A percentile compares a stretch with the other conserved stretches of the same genome.
Evolutionary conservation across 2,888 invertebrate species (phyloP).

Genomic region (Rhorus exstirpatorius): DNA sequence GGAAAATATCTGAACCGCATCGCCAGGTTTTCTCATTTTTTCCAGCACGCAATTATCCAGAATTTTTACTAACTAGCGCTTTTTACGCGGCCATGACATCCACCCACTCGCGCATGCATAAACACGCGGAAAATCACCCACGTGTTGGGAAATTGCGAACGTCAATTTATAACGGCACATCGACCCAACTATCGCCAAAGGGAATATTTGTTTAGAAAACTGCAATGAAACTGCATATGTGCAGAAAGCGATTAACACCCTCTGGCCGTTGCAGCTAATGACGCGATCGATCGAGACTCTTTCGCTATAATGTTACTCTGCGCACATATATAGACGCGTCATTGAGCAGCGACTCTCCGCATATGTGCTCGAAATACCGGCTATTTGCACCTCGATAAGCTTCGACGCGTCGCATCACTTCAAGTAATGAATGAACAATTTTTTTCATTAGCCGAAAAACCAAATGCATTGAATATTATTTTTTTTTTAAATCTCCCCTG

Average conservation of each 20-base stretch:
- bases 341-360: background rate
- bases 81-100: constrained; percentile 47
- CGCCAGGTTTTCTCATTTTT: background rate
- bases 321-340: background rate
- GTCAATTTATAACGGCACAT: constrained; percentile 39
- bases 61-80: background rate
- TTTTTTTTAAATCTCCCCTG: too few relatives aligned
- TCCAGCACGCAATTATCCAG: background rate
- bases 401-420: background rate
- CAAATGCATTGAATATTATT: background rate
- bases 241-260: constrained; percentile 34
- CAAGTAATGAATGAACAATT: background rate
- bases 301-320: constrained; percentile 1
- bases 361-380: background rate
- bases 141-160: background rate
- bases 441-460: background rate
- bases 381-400: background rate
- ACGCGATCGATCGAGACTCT: background rate
- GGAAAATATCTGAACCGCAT: background rate
- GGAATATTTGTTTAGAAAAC: constrained; percentile 61
- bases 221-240: constrained; percentile 36
- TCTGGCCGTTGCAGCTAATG: constrained; percentile 38
- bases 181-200: constrained; percentile 18
- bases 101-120: background rate
- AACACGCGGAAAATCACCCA: constrained; percentile 10